Evolutionary conservation across 2,797 vertebrate species (phyloP).

Genomic region (Sparus aurata): DNA sequence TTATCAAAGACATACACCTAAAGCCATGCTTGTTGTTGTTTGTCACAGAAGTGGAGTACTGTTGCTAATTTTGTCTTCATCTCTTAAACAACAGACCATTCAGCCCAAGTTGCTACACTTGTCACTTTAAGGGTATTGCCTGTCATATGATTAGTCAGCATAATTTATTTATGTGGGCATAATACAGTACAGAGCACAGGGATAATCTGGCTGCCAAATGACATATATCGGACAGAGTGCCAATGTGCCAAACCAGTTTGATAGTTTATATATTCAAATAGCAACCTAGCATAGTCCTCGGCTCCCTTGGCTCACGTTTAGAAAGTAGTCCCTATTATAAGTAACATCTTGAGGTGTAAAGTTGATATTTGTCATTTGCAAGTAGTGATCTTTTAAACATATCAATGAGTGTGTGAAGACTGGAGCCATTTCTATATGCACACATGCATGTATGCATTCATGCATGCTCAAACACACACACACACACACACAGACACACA

Average conservation of each 20-base stretch:
- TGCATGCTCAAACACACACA: constrained; percentile 26
- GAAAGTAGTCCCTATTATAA: not conserved
- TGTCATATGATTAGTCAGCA: not conserved
- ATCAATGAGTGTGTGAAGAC: constrained; percentile 22
- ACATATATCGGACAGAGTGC: not conserved
- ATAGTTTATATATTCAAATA: constrained; percentile 6
- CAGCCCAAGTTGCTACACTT: not conserved
- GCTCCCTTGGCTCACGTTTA: not conserved
- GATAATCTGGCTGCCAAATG: not conserved
- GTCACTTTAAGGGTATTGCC: not conserved
- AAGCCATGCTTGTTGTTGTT: not conserved
- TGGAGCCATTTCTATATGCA: constrained; percentile 28
- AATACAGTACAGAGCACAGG: not conserved
- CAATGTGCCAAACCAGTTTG: not conserved
- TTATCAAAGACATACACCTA: too few relatives aligned
- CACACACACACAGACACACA: constrained; percentile 2
- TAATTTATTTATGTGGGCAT: not conserved
- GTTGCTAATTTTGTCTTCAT: not conserved
- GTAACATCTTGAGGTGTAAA: not conserved
- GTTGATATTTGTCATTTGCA: not conserved
- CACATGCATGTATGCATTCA: constrained; percentile 49
- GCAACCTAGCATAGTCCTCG: not conserved
- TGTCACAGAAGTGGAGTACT: not conserved
- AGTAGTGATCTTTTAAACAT: constrained; percentile 32
- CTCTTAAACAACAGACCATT: not conserved